Evolutionary conservation across 2,113 vertebrate genomes (phyloP), one percentile per base, ranked within the genome.

Genomic region (Atlantisia rogersi): DNA sequence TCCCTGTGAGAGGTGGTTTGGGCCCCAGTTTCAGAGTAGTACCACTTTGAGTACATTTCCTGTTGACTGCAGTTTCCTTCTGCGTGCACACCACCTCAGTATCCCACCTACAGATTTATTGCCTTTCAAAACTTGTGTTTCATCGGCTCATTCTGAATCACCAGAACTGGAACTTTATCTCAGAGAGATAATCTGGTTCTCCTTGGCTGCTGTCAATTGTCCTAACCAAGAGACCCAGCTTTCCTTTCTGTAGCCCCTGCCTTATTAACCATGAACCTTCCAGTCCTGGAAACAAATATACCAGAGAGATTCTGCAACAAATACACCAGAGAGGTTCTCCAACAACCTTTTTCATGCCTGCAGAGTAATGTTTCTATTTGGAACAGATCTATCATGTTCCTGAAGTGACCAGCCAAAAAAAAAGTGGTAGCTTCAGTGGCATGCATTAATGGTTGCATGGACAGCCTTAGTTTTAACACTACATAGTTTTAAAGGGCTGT

Each of bases 1-100:
- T 40, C 0, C 10, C 7, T 10, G 0, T 46, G 0, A 46, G 56
- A 75, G 37, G 39, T 40, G 17, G 3, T 11, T 59, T 22, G 8
- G 29, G 20, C 15, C 22, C 16, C 21, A 15, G 25, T 64, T 90
- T 93, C 42, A 78, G 31, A 82, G 17, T 2, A 78, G 68, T 13
- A 21, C 35, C 53, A 46, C 39, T 79, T 46, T 2, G 35, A 67
- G 24, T 48, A 39, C 1, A 0, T 71, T 86, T 74, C 64, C 52
- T 53, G 8, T 29, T 95, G 64, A 26, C 31, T 55, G 28, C 31
- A 55, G 2, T 78, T 86, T 62, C 69, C 50, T 80, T 62, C 37
- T 63, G 39, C 67, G 37, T 26, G 53, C 19, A 12, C 4, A 77
- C 35, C 15, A 5, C 13, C 18, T 67, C 56, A 46, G 18, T 28